These are phyloP conservation scores for Bedellia somnulentella DNA, from an alignment of 2,888 invertebrate species.

Conservation along the genomic window DNA sequence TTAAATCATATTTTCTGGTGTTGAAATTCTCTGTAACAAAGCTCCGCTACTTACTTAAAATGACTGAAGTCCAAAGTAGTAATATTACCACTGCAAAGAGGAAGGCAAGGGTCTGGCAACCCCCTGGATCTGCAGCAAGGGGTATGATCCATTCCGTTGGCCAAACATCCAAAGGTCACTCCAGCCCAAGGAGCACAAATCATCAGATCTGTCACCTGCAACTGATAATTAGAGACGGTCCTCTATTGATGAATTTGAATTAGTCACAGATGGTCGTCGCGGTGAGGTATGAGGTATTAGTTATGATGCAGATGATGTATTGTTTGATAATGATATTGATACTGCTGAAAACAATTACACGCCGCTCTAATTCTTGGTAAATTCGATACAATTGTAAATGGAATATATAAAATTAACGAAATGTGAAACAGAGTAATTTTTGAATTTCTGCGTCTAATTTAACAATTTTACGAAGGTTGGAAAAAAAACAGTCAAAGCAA, in stretches of 20 bases:
- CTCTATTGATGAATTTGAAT: conserved; percentile 30
- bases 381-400: too few relatives aligned
- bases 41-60: conserved; percentile 69
- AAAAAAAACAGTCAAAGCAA: too few relatives aligned
- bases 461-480: too few relatives aligned
- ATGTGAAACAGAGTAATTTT: too few relatives aligned
- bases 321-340: not conserved
- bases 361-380: too few relatives aligned
- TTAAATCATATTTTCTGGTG: not conserved
- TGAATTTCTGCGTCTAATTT: too few relatives aligned
- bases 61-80: conserved; percentile 78
- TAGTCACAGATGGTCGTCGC: conserved; percentile 34
- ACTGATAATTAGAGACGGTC: conserved; percentile 34
- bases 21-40: not conserved
- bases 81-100: conserved; percentile 78
- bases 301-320: conserved; percentile 6
- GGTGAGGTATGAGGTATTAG: conserved; percentile 10
- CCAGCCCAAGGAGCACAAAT: conserved; percentile 88
- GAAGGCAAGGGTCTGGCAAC: conserved; percentile 73
- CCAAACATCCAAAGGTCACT: conserved; percentile 76
- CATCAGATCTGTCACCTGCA: conserved; percentile 80
- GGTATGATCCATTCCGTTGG: conserved; percentile 80
- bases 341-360: not conserved
- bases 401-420: too few relatives aligned
- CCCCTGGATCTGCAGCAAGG: conserved; percentile 77